phyloP scores from a whole-genome alignment of 1,140 invertebrate genomes.

The Ips typographus region DNA sequence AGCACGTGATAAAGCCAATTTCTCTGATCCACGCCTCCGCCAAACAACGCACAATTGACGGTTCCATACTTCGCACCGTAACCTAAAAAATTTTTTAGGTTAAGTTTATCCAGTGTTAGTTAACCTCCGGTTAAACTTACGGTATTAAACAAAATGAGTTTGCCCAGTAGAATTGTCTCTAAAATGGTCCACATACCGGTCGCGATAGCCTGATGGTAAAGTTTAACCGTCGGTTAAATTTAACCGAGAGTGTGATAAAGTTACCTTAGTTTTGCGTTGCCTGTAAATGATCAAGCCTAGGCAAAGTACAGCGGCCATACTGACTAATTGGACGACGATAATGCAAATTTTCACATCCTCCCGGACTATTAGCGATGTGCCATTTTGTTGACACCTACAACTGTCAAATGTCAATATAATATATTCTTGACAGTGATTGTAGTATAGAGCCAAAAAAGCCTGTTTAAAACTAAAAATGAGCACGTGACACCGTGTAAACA shows the following conservation, averaged over 20 bases:
- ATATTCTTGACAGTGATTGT: too few species aligned
- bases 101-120: too few species aligned
- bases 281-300: slow-evolving; percentile 72
- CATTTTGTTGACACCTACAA: too few species aligned
- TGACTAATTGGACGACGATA: slow-evolving; percentile 69
- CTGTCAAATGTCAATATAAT: too few species aligned
- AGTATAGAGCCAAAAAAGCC: too few species aligned
- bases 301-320: slow-evolving; percentile 70
- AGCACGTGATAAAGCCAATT: slow-evolving; percentile 86
- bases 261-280: slow-evolving; percentile 76
- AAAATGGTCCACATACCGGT: slow-evolving; percentile 86
- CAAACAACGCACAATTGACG: slow-evolving; percentile 72
- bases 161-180: slow-evolving; percentile 82
- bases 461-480: too few species aligned
- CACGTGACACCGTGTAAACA: too few species aligned
- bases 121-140: slow-evolving; percentile 60
- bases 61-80: slow-evolving; percentile 77
- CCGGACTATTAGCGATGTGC: too few species aligned
- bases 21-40: slow-evolving; percentile 86
- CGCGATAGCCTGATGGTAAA: slow-evolving; percentile 67
- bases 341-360: slow-evolving; percentile 57
- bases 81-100: slow-evolving; percentile 59
- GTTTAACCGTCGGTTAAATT: too few species aligned
- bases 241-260: slow-evolving; percentile 22
- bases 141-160: slow-evolving; percentile 80